Evolutionary conservation across 2,888 invertebrate species (phyloP), one percentile per base, ranked within the genome.

Genomic region (Ptilodon capucinus): DNA sequence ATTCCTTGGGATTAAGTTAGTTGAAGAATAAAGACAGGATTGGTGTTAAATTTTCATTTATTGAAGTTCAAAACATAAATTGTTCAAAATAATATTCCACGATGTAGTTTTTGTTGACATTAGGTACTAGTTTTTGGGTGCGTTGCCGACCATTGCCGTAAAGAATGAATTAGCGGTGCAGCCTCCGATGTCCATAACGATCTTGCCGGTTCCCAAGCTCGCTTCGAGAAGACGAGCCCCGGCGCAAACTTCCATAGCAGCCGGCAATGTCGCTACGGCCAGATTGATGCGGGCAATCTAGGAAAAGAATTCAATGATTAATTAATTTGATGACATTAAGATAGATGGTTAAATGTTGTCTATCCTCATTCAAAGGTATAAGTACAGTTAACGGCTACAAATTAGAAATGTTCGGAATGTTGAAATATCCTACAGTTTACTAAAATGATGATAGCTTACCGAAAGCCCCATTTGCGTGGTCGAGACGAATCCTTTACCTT

Each of bases 241-340:
- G 1, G 86, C 85, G 57, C 91, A 91, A 1, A 88, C 62, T 55
- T 90, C 82, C 1, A 90, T 60, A 2, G 83, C 60, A 0, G 83
- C 79, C 11, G 89, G 86, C 13, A 90, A 56, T 0, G 79, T 74
- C 9, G 79, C 75, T 42, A 89, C 52, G 3, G 77, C 74, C 8
- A 89, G 43, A 46, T 84, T 85, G 52, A 86, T 81, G 38, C 84
- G 83, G 5, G 77, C 76, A 18, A 86, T 74, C 91, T 91, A 74
- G 18, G 49, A 61, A 57, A 32, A 28, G 43, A 46, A 34, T 13
- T 7, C 0, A 28, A 32, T 14, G 1, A 32, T 5, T 7, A 14
- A 14, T 1, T 14, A 5, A 32, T 32, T 14, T 14, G 13, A 23
- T 23, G 23, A 23, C n/a, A n/a, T n/a, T n/a, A n/a, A n/a, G n/a